Percentiles rank a stretch among this genome's conserved stretches.
These are phyloP conservation scores for Porphyrio hochstetteri DNA, from an alignment of 2,113 vertebrate genomes.

Conservation along the genomic window DNA sequence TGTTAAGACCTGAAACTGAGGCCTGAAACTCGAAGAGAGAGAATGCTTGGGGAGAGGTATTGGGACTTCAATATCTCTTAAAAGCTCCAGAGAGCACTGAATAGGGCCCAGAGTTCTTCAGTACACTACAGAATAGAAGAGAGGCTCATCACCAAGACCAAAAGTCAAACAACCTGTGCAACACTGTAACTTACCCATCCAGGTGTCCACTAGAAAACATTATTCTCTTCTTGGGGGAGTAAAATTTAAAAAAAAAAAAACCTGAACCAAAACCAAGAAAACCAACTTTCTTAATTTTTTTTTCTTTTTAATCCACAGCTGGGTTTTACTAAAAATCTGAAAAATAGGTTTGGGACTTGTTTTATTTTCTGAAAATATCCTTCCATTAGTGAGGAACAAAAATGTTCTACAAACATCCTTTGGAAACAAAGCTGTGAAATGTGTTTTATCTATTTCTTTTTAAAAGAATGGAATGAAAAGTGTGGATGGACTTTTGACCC, in stretches of 20 bases:
- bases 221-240: not conserved
- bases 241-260: not conserved
- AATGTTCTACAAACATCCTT: not conserved
- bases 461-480: not conserved
- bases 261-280: no score
- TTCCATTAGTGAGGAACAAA: not conserved
- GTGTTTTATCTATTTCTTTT: not conserved
- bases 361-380: not conserved
- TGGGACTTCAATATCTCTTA: not conserved
- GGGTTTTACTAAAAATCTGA: not conserved
- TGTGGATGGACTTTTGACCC: not conserved
- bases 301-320: not conserved
- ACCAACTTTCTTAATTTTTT: not conserved
- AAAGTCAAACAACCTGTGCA: accelerated
- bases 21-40: not conserved
- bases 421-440: not conserved
- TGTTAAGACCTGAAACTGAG: not conserved
- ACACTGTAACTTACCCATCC: not conserved
- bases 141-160: not conserved
- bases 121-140: not conserved
- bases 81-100: not conserved
- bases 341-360: not conserved
- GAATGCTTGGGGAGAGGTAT: not conserved
- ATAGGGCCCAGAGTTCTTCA: not conserved
- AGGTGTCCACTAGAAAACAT: not conserved